Evolutionary conservation across 2,888 invertebrate species (phyloP).

Genomic region (Leptopilina syphax): DNA sequence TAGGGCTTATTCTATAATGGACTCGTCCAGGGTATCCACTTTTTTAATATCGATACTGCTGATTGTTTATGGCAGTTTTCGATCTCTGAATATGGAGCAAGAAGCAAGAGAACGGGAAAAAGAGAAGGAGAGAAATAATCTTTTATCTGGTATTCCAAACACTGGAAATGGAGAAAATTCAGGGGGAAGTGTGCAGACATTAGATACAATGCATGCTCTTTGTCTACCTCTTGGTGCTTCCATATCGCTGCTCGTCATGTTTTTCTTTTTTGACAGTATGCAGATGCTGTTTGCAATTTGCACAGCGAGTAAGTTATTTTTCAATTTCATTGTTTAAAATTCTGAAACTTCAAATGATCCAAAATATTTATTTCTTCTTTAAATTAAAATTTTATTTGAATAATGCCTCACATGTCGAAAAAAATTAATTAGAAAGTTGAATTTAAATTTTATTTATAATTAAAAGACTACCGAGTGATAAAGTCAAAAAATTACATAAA

Average conservation of each 20-base stretch:
- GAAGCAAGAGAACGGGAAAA: slow-evolving; percentile 91
- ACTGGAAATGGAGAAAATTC: slow-evolving; percentile 66
- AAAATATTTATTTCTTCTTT: too few relatives aligned
- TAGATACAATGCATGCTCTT: slow-evolving; percentile 98
- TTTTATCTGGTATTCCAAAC: slow-evolving; percentile 79
- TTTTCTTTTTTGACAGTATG: slow-evolving; percentile 99
- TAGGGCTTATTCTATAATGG: slow-evolving; percentile 97
- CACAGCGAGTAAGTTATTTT: slow-evolving; percentile 90
- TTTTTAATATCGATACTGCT: slow-evolving; percentile 98
- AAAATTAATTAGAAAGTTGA: too few relatives aligned
- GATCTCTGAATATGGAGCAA: slow-evolving; percentile 96
- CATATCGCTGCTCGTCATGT: slow-evolving; percentile 96
- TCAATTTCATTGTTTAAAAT: too few relatives aligned
- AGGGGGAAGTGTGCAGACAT: slow-evolving; percentile 85
- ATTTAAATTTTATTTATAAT: too few relatives aligned
- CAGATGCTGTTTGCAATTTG: slow-evolving; percentile 97
- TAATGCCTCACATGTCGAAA: too few relatives aligned
- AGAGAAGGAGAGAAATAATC: slow-evolving; percentile 85
- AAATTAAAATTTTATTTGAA: too few relatives aligned
- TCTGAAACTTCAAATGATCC: too few relatives aligned
- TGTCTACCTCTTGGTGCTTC: slow-evolving; percentile 97
- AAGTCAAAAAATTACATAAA: too few relatives aligned
- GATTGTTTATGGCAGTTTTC: slow-evolving; percentile 98
- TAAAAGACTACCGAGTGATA: too few relatives aligned
- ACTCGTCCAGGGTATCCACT: slow-evolving; percentile 97